Evolutionary conservation across 2,113 vertebrate species (phyloP).

Genomic region (Oreotragus oreotragus): DNA sequence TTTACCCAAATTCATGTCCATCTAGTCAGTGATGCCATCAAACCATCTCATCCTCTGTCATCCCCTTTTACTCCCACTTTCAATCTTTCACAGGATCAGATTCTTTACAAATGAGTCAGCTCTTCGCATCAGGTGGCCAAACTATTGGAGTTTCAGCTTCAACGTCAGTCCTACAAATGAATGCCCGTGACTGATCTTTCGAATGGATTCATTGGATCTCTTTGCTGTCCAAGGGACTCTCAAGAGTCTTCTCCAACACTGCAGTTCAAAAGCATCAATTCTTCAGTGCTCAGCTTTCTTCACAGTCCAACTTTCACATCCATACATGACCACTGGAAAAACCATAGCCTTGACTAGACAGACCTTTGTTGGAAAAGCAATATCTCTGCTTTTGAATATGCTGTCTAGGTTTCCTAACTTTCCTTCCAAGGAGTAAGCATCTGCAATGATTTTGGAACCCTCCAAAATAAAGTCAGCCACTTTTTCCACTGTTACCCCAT

Average conservation of each 20-base stretch:
- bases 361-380: background rate
- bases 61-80: rapidly evolving
- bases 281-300: rapidly evolving
- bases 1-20: background rate
- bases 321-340: background rate
- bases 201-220: background rate
- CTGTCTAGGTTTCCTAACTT: background rate
- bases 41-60: background rate
- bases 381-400: background rate
- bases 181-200: rapidly evolving
- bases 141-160: background rate
- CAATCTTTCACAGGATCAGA: background rate
- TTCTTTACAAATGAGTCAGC: background rate
- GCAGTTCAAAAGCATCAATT: background rate
- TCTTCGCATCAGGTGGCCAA: background rate
- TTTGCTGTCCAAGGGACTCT: background rate
- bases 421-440: background rate
- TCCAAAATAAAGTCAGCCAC: background rate
- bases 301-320: background rate
- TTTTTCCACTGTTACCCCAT: no score
- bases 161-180: background rate
- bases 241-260: background rate
- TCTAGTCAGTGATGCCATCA: background rate
- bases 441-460: background rate
- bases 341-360: background rate